These are phyloP conservation scores for Orthosia cruda DNA, from an alignment of 2,888 invertebrate species.

Conservation along the genomic window DNA sequence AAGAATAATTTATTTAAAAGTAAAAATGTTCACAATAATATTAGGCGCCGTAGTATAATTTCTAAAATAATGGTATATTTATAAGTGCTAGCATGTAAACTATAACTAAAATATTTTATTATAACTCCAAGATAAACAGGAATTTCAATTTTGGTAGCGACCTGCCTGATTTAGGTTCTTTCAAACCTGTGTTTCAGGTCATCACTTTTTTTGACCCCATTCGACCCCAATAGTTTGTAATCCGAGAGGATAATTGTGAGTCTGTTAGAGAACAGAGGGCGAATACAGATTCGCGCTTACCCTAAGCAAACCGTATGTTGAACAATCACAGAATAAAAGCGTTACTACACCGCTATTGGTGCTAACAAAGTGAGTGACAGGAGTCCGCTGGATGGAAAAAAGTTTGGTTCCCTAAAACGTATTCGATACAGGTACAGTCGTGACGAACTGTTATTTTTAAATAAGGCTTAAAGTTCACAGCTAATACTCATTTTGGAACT, in stretches of 20 bases:
- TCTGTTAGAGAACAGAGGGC: constrained; percentile 23
- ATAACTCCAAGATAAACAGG: no score
- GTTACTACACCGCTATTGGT: constrained; percentile 43
- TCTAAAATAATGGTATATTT: no score
- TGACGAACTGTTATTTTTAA: constrained; percentile 6
- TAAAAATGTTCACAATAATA: no score
- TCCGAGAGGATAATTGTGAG: constrained; percentile 47
- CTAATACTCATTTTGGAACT: neutral
- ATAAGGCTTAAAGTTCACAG: neutral
- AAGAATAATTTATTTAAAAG: no score
- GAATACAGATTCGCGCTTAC: constrained; percentile 30
- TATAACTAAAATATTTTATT: no score
- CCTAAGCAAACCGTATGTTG: constrained; percentile 35
- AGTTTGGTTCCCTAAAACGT: constrained; percentile 33
- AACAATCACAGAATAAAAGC: constrained; percentile 63
- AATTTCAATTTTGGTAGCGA: no score
- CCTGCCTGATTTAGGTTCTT: no score
- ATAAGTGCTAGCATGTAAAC: no score
- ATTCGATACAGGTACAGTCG: constrained; percentile 18
- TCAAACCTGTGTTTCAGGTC: no score
- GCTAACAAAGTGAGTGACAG: constrained; percentile 51
- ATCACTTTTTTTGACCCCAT: neutral
- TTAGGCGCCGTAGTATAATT: no score
- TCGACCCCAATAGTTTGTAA: constrained; percentile 27
- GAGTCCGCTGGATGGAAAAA: constrained; percentile 30